phyloP scores from a whole-genome alignment of 2,888 invertebrate species.

The Stictocephala bisonia region DNA sequence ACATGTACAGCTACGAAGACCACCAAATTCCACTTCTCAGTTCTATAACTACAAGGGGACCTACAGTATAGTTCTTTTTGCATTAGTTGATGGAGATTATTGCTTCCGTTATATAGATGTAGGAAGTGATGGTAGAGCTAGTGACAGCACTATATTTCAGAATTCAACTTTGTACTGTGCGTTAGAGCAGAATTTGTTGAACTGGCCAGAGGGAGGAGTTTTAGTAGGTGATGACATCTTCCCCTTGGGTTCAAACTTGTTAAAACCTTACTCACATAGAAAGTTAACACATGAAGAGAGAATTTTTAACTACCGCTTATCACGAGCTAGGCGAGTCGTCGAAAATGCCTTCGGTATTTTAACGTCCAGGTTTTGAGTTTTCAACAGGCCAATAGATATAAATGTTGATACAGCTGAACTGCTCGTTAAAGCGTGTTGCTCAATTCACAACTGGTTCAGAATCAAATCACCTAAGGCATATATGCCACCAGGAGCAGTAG shows the following conservation, averaged over 20 bases:
- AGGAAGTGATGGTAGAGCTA: constrained; percentile 29
- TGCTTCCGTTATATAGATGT: constrained; percentile 10
- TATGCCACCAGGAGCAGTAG: constrained; percentile 40
- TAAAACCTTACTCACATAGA: too few species aligned
- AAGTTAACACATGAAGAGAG: too few species aligned
- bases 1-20: constrained; percentile 5
- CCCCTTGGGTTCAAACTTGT: too few species aligned
- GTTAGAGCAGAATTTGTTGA: neutral
- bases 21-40: constrained; percentile 4
- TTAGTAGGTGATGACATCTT: constrained; percentile 15
- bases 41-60: constrained; percentile 21
- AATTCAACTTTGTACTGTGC: neutral
- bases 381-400: neutral
- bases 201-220: neutral
- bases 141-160: constrained; percentile 15
- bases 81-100: neutral
- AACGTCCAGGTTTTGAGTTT: neutral
- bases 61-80: constrained; percentile 19
- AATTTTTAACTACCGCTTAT: too few species aligned
- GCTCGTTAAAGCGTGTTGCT: neutral
- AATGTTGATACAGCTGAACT: neutral
- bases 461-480: constrained; percentile 25
- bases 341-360: neutral
- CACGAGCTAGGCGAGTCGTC: neutral
- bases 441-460: neutral